Evolutionary conservation across 2,888 invertebrate species (phyloP), one percentile per base, ranked within the genome.

Genomic region (Tetheella fluctuosa): DNA sequence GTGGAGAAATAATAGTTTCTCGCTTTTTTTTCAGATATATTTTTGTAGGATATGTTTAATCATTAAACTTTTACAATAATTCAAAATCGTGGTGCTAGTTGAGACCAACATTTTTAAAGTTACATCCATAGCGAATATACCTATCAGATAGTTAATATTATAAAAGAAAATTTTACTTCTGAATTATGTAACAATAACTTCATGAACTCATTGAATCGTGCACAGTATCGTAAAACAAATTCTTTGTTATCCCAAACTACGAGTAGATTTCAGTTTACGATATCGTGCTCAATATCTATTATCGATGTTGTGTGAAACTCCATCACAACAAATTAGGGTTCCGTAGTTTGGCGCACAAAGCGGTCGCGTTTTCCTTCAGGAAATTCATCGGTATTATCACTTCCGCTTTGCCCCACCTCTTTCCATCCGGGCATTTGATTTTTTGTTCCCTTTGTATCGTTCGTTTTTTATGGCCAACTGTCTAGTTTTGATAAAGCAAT

Each of bases 361-460:
- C 71, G 61, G 58, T 65, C 65, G 68, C 67, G 66, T 70, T 79
- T 83, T 81, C 67, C 48, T 67, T 68, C 79, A 72, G 83, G 81
- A 85, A 84, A 85, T 84, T 83, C 80, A 79, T 81, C 81, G 80
- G 79, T 79, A 75, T 78, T 76, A 76, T 74, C 75, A 80, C 80
- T 80, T 86, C 86, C 87, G 81, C 66, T 65, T 63, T 61, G 73
- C 75, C 80, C 69, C 66, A 68, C 71, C 58, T 59, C 4, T 63
- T 71, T 78, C 69, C 74, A 73, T 60, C 63, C 55, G 68, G 56
- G 53, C 64, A 60, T 66, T 69, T 60, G 64, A 63, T 65, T 67
- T 68, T 71, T 71, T 65, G 59, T 60, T 56, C 64, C 61, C 67
- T 64, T 73, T 73, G 65, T 71, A 59, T 30, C 65, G 52, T 64